phyloP scores from a whole-genome alignment of 2,797 vertebrate genomes.

The Okamejei kenojei region DNA sequence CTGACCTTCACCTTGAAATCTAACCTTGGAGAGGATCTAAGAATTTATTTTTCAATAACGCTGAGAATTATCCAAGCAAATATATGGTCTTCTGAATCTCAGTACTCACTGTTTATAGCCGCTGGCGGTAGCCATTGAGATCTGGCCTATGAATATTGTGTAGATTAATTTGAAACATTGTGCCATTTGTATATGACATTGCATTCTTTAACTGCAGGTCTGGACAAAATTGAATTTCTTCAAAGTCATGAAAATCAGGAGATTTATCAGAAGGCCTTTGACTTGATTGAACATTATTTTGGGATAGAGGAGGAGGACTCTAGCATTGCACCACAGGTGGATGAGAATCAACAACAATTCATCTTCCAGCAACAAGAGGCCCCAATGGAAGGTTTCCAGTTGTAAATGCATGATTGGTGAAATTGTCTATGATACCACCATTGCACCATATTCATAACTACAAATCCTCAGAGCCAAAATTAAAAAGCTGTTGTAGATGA shows the following conservation, averaged over 20 bases:
- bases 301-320: conserved; percentile 78
- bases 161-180: neutral
- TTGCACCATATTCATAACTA: conserved; percentile 27
- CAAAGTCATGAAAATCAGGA: conserved; percentile 83
- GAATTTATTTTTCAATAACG: too few relatives aligned
- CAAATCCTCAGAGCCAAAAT: conserved; percentile 26
- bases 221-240: conserved; percentile 81
- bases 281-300: conserved; percentile 78
- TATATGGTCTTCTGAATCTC: too few relatives aligned
- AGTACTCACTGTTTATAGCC: too few relatives aligned
- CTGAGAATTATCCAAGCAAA: too few relatives aligned
- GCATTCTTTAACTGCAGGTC: conserved; percentile 53
- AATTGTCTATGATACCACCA: conserved; percentile 5
- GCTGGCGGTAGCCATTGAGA: too few relatives aligned
- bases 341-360: conserved; percentile 79
- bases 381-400: conserved; percentile 80
- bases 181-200: neutral
- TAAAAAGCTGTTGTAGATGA: neutral
- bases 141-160: neutral
- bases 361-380: conserved; percentile 78
- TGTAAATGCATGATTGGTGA: conserved; percentile 50
- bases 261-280: conserved; percentile 80
- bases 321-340: conserved; percentile 75
- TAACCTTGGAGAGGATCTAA: too few relatives aligned
- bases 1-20: too few relatives aligned